Base-by-base conservation (phyloP, 2,888 invertebrate genomes). In the Xanthorhoe spadicearia region DNA sequence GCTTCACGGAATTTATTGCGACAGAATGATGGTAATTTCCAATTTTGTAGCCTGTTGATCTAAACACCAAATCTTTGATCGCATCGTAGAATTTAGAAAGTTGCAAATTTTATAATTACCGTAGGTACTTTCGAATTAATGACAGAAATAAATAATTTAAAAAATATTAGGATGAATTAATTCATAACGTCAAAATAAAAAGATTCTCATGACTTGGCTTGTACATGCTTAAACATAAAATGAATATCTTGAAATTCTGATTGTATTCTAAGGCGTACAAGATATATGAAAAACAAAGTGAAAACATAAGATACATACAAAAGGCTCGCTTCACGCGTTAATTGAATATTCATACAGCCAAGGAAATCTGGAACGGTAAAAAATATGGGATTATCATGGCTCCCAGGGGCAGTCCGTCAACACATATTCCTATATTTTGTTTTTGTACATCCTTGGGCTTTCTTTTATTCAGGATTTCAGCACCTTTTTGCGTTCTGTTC, bases 1-100 rank as follows among this genome's bases (percentile, higher is more conserved):
- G 91, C 85, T 87, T 85, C 82, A 88, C 89, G 87, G 49, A 89
- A 92, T 92, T 91, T 92, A 92, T 92, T 84, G 88, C 88, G n/a
- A n/a, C n/a, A 82, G 85, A 86, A 86, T 83, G 86, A 79, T 84
- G 86, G 85, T 87, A 91, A 90, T 90, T 90, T 90, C 89, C 88
- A 89, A 91, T 91, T 89, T 88, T 90, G 84, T 77, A 83, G 88
- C 90, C 88, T 90, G 90, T 91, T 90, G 91, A 90, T 87, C 46
- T 46, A 15, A 46, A n/a, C n/a, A 46, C 46, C 38, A 1, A 38
- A 6, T 28, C 28, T 28, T 28, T 28, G 10, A 38, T 10, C 38
- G 10, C 10, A 10, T 38, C 1, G 38, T 38, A 38, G 38, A 10
- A 10, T 9, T 38, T 9, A 38, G 2, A 38, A 38, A 38, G n/a